A percentile compares a stretch with the other conserved stretches of the same genome.
Conservation (phyloP, 2,113 vertebrate genomes). For the Hippopotamus amphibius region DNA sequence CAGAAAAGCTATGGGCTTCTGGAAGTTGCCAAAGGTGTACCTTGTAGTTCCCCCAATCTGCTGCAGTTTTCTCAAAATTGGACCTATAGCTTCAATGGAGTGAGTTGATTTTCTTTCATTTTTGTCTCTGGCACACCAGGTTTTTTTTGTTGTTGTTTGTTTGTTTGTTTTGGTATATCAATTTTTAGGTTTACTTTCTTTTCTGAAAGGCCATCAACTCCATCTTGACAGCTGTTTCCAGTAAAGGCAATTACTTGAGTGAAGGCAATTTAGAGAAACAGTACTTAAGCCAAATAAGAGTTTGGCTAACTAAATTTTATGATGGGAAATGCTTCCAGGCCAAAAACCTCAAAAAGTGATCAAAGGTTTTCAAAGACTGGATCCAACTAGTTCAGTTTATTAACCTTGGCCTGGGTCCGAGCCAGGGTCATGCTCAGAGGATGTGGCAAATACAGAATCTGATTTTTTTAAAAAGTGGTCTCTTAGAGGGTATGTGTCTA, state of each 20-base stretch:
- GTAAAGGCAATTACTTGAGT: conserved; percentile 55
- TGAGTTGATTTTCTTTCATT: neutral
- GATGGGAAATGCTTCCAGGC: conserved; percentile 69
- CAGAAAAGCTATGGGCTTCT: neutral
- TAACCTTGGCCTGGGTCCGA: conserved; percentile 53
- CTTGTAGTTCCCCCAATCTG: neutral
- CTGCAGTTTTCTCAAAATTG: neutral
- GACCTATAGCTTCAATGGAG: neutral
- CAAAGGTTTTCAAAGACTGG: conserved; percentile 73
- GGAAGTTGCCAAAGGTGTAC: neutral
- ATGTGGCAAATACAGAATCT: conserved; percentile 37
- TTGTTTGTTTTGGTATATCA: neutral
- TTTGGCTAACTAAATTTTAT: conserved; percentile 67
- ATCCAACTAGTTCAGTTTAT: conserved; percentile 51
- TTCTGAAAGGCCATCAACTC: conserved; percentile 55
- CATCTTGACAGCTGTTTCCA: conserved; percentile 63
- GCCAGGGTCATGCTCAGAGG: conserved; percentile 33
- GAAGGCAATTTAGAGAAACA: conserved; percentile 62
- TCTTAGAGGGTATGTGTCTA: neutral
- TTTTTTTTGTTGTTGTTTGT: neutral
- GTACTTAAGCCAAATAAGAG: conserved; percentile 49
- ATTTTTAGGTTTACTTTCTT: conserved; percentile 20
- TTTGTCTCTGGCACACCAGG: neutral
- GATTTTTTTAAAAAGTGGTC: conserved; percentile 43
- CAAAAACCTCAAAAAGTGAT: conserved; percentile 70